Percentiles rank a stretch among this genome's conserved stretches.
These are phyloP conservation scores for Hartigia nigra DNA, from an alignment of 2,888 invertebrate genomes.

Conservation along the genomic window DNA sequence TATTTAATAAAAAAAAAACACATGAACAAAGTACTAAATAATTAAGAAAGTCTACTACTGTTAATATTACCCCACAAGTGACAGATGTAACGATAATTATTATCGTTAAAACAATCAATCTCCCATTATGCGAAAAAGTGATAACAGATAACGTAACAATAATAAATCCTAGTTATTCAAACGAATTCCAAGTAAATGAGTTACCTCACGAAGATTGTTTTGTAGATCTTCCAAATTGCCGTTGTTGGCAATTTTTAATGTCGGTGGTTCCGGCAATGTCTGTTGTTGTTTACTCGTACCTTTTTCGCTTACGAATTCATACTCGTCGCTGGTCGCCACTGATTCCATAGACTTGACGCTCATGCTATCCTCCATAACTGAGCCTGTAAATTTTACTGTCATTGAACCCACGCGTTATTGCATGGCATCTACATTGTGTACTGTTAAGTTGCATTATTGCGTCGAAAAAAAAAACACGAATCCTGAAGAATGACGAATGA, in stretches of 20 bases:
- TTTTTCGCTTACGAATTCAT: slow-evolving; percentile 74
- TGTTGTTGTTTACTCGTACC: slow-evolving; percentile 56
- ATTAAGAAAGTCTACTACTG: too few relatives aligned
- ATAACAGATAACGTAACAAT: neutral
- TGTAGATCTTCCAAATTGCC: slow-evolving; percentile 74
- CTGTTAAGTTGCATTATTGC: neutral
- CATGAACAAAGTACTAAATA: neutral
- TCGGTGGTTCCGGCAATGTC: slow-evolving; percentile 66
- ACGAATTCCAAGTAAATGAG: neutral
- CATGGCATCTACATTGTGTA: neutral
- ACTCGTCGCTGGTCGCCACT: slow-evolving; percentile 76
- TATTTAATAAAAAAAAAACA: neutral
- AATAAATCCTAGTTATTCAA: neutral
- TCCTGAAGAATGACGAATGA: neutral
- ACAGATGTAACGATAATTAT: neutral
- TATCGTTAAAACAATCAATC: neutral
- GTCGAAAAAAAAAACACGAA: neutral
- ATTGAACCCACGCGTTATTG: neutral
- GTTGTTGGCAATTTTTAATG: slow-evolving; percentile 73
- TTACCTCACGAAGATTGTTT: slow-evolving; percentile 72
- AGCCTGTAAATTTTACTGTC: slow-evolving; percentile 34
- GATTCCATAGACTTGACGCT: slow-evolving; percentile 78
- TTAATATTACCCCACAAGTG: neutral
- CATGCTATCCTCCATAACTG: slow-evolving; percentile 74
- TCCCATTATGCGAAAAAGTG: neutral